Evolutionary conservation across 2,113 vertebrate species (phyloP), one percentile per base, ranked within the genome.

Genomic region (Rhizomys pruinosus): DNA sequence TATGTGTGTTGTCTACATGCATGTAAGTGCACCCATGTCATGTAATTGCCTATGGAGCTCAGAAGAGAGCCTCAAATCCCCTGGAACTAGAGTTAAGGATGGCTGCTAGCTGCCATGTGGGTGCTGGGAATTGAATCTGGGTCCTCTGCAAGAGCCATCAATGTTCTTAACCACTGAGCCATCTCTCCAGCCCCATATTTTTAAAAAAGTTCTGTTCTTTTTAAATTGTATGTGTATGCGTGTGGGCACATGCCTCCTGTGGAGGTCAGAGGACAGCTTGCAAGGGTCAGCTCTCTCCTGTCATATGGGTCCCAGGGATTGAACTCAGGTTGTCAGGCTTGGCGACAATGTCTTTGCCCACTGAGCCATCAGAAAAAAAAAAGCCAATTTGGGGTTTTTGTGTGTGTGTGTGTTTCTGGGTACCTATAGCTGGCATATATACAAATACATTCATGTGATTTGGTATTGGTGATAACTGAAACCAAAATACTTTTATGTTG

Each of bases 401-500:
- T n/a, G n/a, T n/a, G n/a, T 72, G 27, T 79, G 7, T 64, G 6
- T 85, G 34, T 17, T 57, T 57, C 9, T 37, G 29, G 27, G 20
- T 66, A 9, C n/a, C 57, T 68, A n/a, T 61, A 34, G 17, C 74
- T 61, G 23, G 22, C 10, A 17, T 7, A 8, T 71, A 12, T 19
- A 7, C 2, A 64, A 29, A 12, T 59, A 5, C 19, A 2, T 87
- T 88, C 1, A 0, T 16, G 0, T 59, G 25, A 42, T n/a, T 69
- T 76, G 16, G 29, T 37, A 23, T 34, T 86, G 55, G 34, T 63
- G 13, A 22, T n/a, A 34, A 71, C 66, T 72, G 47, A 87, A 84
- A 39, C 39, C 16, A 77, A 87, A 64, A 55, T 39, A 1, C 2
- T 76, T 69, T 61, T 90, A 42, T 87, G 72, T 91, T 96, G 63